Base-by-base conservation (phyloP, 2,888 invertebrate species). In the Acanthacorydalis orientalis region DNA sequence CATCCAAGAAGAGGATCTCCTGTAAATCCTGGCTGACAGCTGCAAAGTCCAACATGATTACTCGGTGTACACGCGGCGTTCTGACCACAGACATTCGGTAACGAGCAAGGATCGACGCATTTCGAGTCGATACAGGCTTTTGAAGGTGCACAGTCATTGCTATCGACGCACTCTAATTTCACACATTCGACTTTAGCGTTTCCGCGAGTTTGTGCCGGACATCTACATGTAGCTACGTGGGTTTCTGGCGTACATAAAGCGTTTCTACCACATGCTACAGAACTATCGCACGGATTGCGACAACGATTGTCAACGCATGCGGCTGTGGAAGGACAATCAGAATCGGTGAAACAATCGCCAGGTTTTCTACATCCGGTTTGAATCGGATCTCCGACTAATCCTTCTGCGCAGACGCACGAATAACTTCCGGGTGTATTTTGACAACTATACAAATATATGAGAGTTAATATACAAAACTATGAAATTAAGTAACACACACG, bases 1-100 rank as follows among this genome's bases (percentile, higher is more conserved):
- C 91, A 91, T 11, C 90, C 90, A 51, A 88, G 71, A 50, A 83
- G 80, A 10, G 91, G 85, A 65, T 90, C 86, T 31, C 90, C 90
- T 1, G 88, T 88, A 52, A 77, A 83, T 41, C 90, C 90, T 23
- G 85, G 73, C 55, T 80, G 73, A 61, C 92, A 92, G n/a, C 78
- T 74, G 59, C 92, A 92, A 35, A 84, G 70, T 1, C 85, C 85
- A 43, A 83, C 76, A 57, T 91, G 90, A 62, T 85, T 85, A 53
- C 73, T 72, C 0, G 86, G 74, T 2, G 74, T 65, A 59, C 91
- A 91, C 49, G 78, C 74, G 1, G 89, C 83, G 59, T 83, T 81
- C 51, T 77, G 74, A 0, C 91, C 91, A 57, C 91, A 91, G 1
- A 86, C 84, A 53, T 88, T 85, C 1, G 81, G 73, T 50, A 88